Evolutionary conservation across 2,888 invertebrate species (phyloP), one percentile per base, ranked within the genome.

Genomic region (Didymodactylos carnosus): DNA sequence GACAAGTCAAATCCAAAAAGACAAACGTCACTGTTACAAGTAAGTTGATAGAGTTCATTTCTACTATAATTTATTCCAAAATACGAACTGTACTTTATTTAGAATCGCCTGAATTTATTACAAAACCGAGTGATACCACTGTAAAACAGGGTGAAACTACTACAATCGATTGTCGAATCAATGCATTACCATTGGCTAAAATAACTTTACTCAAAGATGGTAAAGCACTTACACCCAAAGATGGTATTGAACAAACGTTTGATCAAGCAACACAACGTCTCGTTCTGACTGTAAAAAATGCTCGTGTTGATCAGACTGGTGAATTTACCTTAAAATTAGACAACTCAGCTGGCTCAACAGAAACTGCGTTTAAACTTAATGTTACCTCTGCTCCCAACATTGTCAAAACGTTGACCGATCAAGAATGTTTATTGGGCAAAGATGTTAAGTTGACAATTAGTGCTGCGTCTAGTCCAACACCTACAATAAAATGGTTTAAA

Each of bases 361-460:
- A 72, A 51, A 14, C 70, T 4, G 49, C 75, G 39, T 69, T 49
- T 35, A n/a, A 49, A 74, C 51, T 71, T 2, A 71, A 74, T 39
- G 70, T 72, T 43, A 39, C 71, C 8, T 53, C 71, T 39, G 23
- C 70, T 14, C 74, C 74, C 16, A 35, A 41, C 25, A 71, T 74
- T 71, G 39, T 35, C 4, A 46, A 71, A 46, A 35, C 71, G 29
- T 46, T 72, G 14, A 40, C 49, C 14, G 74, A 71, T 23, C 62
- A 74, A 69, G 83, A 83, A 71, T 79, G 81, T n/a, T 77, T 80
- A 14, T 82, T 83, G 76, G 82, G 81, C 29, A 78, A 80, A 35
- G 41, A 41, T 25, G 3, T 74, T 23, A 53, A 53, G 62, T 39
- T 75, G 16, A 35, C 51, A 10, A 40, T 72, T 14, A 27, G 40